Base-by-base conservation (phyloP, 2,888 invertebrate species). In the Stenchaetothrips biformis region DNA sequence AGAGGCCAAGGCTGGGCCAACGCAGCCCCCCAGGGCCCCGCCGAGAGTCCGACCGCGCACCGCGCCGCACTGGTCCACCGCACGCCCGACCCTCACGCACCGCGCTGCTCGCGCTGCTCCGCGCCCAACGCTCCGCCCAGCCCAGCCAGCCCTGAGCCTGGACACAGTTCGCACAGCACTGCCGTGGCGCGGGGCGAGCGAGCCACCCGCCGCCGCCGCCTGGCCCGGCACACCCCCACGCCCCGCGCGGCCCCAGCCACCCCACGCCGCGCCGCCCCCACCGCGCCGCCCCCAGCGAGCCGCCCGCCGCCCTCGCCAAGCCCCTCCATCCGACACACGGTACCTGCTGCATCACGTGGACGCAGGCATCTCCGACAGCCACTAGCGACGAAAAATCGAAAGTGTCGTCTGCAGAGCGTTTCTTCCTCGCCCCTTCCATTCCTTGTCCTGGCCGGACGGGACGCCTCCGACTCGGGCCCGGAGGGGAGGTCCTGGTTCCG, bases 331-430 rank as follows among this genome's bases (percentile, higher is more conserved):
- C 37, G 53, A 16, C 53, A 53, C 13, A 53, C 53, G 9, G 16
- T 74, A 74, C 67, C 67, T 74, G 67, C 67, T 74, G 67, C 67
- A 74, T 74, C 67, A 74, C 67, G 67, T 25, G 67, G 67, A 13
- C 53, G 18, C 53, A 13, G 37, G 53, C 53, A 53, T 53, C 53
- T 53, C 53, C 53, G 4, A 18, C 53, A 2, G 37, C 37, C 37
- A 37, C 37, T 37, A 1, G 37, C 53, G 8, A 13, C 53, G 13
- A 53, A 53, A 53, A 53, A 53, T 53, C 53, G 53, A 53, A 53
- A 37, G 53, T 53, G 53, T 53, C 53, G 53, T 53, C 37, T 37
- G 37, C 37, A 37, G 37, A 37, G 37, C 1, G 4, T 53, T 53
- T 13, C 53, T 13, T 11, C 13, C 53, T 18, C 53, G 53, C 37